Base-by-base conservation (phyloP, 53 echinoderm and acorn worm species). In the Apostichopus leukothele region DNA sequence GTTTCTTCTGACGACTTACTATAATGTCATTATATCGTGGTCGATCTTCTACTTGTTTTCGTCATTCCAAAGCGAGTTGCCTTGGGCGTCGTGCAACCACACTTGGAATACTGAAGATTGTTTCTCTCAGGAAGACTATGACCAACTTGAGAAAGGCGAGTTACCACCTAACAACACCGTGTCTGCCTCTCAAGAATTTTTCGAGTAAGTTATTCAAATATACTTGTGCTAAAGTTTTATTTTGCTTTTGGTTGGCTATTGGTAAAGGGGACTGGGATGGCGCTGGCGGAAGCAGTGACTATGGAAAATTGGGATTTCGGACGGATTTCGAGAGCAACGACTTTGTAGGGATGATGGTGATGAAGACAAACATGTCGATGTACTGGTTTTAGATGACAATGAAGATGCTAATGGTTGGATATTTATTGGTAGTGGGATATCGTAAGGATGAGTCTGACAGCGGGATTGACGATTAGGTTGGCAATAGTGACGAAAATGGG, bases 1-100 rank as follows among this genome's bases (percentile, higher is more conserved):
- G n/a, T 98, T 98, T 74, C 90, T 98, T 3, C 74, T 98, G 90
- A 95, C 95, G 22, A 98, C 98, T 7, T 98, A 98, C 92, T 98
- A 98, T 93, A 98, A 98, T 75, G 98, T 98, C 59, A 98, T 98
- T 88, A 98, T 98, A 53, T 92, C 98, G 9, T 98, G 98, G 98
- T 95, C 98, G 10, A 75, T 98, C 7, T 98, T 98, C 95, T 98
- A 95, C 76, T 88, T 98, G 25, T 83, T 95, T 54, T 90, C 95
- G 22, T 98, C 98, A 13, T 96, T 98, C 83, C 93, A 90, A 61
- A 89, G 91, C 39, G 91, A 92, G 86, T 83, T 98, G 52, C 98
- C 98, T 0, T 98, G 95, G 95, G 91, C 93, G 53, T 67, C 78
- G 18, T 98, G 98, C 81, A 91, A 92, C 67, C 90, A 95, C 52